Percentiles rank a stretch among this genome's conserved stretches.
These are phyloP conservation scores for Phacellophora camtschatica DNA, from an alignment of 30 jellyfish, hydroid and myxozoan species.

Conservation along the genomic window DNA sequence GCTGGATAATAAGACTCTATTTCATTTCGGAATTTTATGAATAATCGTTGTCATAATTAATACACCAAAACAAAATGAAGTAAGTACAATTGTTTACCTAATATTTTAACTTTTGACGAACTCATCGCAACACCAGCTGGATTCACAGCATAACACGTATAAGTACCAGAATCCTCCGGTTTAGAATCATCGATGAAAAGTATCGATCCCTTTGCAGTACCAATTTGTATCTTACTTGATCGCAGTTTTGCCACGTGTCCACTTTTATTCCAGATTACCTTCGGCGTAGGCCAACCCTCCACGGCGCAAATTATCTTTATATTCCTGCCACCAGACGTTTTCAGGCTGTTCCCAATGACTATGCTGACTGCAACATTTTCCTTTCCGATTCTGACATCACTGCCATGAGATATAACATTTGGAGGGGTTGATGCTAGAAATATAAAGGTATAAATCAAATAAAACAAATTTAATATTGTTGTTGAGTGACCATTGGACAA, in stretches of 20 bases:
- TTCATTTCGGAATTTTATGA: no score
- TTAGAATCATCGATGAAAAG: slow-evolving; percentile 43
- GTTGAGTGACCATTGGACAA: no score
- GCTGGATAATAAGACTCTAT: no score
- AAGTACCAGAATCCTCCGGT: slow-evolving; percentile 69
- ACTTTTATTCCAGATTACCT: slow-evolving; percentile 68
- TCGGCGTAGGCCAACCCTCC: slow-evolving; percentile 75
- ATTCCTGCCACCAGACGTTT: slow-evolving; percentile 85
- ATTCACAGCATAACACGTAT: slow-evolving; percentile 81
- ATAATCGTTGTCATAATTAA: no score
- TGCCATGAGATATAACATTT: slow-evolving; percentile 17
- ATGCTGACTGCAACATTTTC: slow-evolving; percentile 10
- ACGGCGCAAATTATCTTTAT: slow-evolving; percentile 66
- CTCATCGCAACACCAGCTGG: slow-evolving; percentile 88
- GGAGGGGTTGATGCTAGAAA: slow-evolving; percentile 75
- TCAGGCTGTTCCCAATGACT: slow-evolving; percentile 67
- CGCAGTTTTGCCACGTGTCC: slow-evolving; percentile 41
- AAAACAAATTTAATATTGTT: no score
- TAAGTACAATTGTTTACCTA: no score
- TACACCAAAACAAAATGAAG: no score
- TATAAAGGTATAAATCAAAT: no score
- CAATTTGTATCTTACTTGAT: slow-evolving; percentile 16
- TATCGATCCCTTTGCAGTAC: slow-evolving; percentile 31
- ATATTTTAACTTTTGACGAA: slow-evolving; percentile 45
- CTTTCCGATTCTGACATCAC: slow-evolving; percentile 58